Base-by-base conservation (phyloP, 1,140 invertebrate species). In the Manduca sexta region DNA sequence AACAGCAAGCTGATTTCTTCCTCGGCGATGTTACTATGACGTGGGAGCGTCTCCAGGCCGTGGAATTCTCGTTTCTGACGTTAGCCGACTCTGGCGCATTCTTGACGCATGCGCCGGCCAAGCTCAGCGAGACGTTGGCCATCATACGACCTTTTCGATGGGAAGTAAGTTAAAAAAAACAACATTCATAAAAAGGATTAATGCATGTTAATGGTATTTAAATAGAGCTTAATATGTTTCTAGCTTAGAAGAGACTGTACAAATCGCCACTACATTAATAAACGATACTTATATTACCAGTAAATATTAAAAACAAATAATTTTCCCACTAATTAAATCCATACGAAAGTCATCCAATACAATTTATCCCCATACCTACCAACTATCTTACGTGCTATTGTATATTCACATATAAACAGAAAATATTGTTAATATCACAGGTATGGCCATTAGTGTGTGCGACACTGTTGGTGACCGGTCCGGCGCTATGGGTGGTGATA, bases 31-130 rank as follows among this genome's bases (percentile, higher is more conserved):
- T 92, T 4, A 90, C 89, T 0, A 86, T 93, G 47, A 92, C 91
- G 1, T 91, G 89, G 85, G 91, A 92, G 60, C 74, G 91, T 13
- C 86, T 88, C 4, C 88, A 89, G 54, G 90, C 88, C 1, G 89
- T 92, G 0, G 91, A 93, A 60, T 93, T 92, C 74, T 91, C 91
- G 0, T 92, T 92, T 61, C 84, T 92, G 35, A 92, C 91, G 0
- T 70, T 92, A 7, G 91, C 90, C 0, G 92, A 93, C 60, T 92
- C 90, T 37, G 91, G 90, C 8, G 91, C 91, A 0, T 93, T 93
- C 65, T 78, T 92, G 0, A 92, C 91, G 1, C 91, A 92, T 56
- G 90, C 91, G 0, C 91, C 91, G 0, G 88, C 90, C 8, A 88
- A 87, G 38, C 74, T 93, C 1, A 92, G 91, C 56, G 91, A 93